A percentile compares a stretch with the other conserved stretches of the same genome.
Evolutionary conservation across 2,113 vertebrate genomes (phyloP).

Genomic region (Polypterus senegalus): DNA sequence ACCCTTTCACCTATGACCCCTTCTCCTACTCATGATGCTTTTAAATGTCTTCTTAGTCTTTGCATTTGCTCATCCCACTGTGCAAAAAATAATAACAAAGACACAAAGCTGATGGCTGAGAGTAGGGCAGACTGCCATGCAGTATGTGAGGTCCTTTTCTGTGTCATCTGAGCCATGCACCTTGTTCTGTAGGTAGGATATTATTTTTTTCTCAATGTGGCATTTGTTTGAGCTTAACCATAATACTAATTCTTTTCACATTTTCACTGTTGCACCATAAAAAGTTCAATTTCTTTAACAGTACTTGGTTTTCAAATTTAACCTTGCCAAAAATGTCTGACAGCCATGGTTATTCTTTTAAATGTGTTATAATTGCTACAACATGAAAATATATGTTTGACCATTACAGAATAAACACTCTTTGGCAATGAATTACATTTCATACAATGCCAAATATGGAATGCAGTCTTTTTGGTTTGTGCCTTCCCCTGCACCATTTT

Average conservation of each 20-base stretch:
- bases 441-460: too few relatives aligned
- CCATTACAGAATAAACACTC: too few relatives aligned
- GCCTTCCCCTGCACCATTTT: too few relatives aligned
- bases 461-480: too few relatives aligned
- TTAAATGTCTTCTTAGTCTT: slow-evolving; percentile 97
- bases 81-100: slow-evolving; percentile 52
- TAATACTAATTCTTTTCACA: slow-evolving; percentile 25
- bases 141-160: slow-evolving; percentile 84
- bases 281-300: not conserved
- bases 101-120: slow-evolving; percentile 90
- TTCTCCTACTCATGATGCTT: slow-evolving; percentile 80
- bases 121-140: slow-evolving; percentile 86
- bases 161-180: slow-evolving; percentile 75
- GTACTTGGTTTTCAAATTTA: not conserved
- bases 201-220: slow-evolving; percentile 63
- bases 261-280: slow-evolving; percentile 26
- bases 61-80: slow-evolving; percentile 91
- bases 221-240: slow-evolving; percentile 43
- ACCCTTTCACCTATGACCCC: slow-evolving; percentile 71
- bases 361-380: not conserved
- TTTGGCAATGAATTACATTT: too few relatives aligned
- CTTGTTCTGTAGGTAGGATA: slow-evolving; percentile 95
- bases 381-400: too few relatives aligned
- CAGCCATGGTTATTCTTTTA: slow-evolving; percentile 15
- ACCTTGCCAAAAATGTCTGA: not conserved